These are phyloP conservation scores for Lasiommata megera DNA, from an alignment of 2,888 invertebrate genomes.

Conservation along the genomic window DNA sequence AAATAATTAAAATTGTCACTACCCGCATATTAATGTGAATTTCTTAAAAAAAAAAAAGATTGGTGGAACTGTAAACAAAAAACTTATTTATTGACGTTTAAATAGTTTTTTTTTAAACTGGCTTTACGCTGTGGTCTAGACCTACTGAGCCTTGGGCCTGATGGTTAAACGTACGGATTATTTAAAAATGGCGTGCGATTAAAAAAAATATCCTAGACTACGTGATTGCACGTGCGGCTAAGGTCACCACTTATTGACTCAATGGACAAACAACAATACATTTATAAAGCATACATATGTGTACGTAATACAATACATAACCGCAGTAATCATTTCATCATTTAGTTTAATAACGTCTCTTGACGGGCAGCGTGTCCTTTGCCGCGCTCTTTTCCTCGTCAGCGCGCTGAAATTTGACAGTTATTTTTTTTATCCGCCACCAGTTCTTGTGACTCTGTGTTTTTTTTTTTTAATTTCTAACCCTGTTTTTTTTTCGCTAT, in stretches of 20 bases:
- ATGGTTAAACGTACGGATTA: neutral
- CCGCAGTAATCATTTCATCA: slow-evolving; percentile 20
- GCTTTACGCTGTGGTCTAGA: too few relatives aligned
- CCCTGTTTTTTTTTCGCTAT: slow-evolving; percentile 21
- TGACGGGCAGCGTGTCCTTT: slow-evolving; percentile 12
- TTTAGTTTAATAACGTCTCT: slow-evolving; percentile 24
- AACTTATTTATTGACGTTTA: too few relatives aligned
- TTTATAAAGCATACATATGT: neutral
- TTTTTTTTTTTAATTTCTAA: slow-evolving; percentile 23
- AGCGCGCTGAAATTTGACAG: slow-evolving; percentile 30
- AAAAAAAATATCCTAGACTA: neutral
- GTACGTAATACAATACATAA: slow-evolving; percentile 7
- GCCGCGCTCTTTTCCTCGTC: slow-evolving; percentile 9
- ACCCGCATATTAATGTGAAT: too few relatives aligned
- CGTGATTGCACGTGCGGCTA: slow-evolving; percentile 3
- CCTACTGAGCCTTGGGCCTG: too few relatives aligned
- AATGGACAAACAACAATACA: slow-evolving; percentile 12
- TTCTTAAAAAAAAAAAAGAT: too few relatives aligned
- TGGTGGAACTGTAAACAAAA: too few relatives aligned
- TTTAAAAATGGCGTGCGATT: neutral
- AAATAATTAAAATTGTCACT: too few relatives aligned
- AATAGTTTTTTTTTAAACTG: too few relatives aligned
- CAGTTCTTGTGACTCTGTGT: slow-evolving; percentile 17
- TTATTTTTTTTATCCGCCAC: neutral
- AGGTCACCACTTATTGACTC: neutral